Conservation (phyloP, 2,113 vertebrate genomes). For the Athene noctua region DNA sequence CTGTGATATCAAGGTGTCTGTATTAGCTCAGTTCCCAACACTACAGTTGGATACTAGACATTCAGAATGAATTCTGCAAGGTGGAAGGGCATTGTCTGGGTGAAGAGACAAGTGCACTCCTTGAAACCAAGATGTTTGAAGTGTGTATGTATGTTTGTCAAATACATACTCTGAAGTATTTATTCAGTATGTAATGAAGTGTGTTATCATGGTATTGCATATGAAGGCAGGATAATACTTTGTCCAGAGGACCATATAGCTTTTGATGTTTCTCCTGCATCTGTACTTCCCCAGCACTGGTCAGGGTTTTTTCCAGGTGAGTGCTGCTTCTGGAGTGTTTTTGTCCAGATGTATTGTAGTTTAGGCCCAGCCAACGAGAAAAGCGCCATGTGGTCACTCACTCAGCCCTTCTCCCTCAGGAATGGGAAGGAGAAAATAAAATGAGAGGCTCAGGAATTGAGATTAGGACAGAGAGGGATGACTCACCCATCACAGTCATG, state of each 20-base stretch:
- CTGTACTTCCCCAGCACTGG: neutral
- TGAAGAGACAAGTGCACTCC: neutral
- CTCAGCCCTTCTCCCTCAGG: too few species aligned
- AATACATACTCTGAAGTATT: neutral
- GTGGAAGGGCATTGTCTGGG: neutral
- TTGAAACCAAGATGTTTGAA: neutral
- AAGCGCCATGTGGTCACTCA: too few species aligned
- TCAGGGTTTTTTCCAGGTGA: neutral
- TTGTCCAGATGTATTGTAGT: neutral
- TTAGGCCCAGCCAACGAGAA: too few species aligned
- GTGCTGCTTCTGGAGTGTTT: neutral
- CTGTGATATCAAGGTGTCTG: neutral
- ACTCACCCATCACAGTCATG: too few species aligned
- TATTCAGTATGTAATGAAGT: neutral
- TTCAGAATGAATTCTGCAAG: neutral
- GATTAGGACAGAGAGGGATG: too few species aligned
- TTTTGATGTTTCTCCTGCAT: neutral
- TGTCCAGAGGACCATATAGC: neutral
- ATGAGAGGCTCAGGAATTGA: too few species aligned
- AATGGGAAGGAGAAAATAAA: too few species aligned
- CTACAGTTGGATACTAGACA: neutral
- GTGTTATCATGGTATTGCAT: neutral
- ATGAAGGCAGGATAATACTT: neutral
- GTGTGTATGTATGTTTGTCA: neutral
- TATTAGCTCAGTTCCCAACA: neutral